Base-by-base conservation (phyloP, 2,888 invertebrate species). In the Andrena fulva region DNA sequence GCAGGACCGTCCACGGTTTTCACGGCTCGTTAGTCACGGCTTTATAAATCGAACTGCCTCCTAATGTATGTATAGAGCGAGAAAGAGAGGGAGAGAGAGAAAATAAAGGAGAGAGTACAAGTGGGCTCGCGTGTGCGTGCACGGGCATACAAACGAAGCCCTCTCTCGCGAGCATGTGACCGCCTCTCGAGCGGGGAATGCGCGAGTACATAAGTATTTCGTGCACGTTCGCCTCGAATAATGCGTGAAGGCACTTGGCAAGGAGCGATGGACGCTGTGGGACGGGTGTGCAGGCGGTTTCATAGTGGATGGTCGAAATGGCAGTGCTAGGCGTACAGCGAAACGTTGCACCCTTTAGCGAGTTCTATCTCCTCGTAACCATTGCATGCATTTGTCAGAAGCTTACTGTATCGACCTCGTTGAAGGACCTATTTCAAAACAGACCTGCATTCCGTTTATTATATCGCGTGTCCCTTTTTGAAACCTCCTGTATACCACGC, bases 21-120 rank as follows among this genome's bases (percentile, higher is more conserved):
- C 90, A 92, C 88, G 90, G 89, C 86, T 90, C 89, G 90, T 91
- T 91, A 89, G 90, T 85, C 87, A 85, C 84, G 90, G 85, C 80
- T 89, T 88, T 84, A 84, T 84, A 86, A 84, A 86, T 87, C 86
- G 84, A 75, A 79, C 80, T 82, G 81, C 82, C 71, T 73, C 48
- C 12, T 24, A 29, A 31, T 4, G 42, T 42, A 42, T 42, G 42
- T 42, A 42, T 42, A 27, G 27, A 48, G 48, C 52, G 52, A 35
- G 10, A n/a, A 8, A 52, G 31, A 24, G 56, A 27, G 42, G 52
- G 33, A 56, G 8, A 62, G 33, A 20, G 52, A 35, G 35, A 59
- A 27, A 54, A 54, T 27, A 2, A 31, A 1, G 12, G 33, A 7
- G 7, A 50, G 48, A 10, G 54, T 6, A 69, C n/a, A 50, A 60